A percentile compares a stretch with the other conserved stretches of the same genome.
Evolutionary conservation across 2,113 vertebrate species (phyloP).

Genomic region (Grammomys surdaster): DNA sequence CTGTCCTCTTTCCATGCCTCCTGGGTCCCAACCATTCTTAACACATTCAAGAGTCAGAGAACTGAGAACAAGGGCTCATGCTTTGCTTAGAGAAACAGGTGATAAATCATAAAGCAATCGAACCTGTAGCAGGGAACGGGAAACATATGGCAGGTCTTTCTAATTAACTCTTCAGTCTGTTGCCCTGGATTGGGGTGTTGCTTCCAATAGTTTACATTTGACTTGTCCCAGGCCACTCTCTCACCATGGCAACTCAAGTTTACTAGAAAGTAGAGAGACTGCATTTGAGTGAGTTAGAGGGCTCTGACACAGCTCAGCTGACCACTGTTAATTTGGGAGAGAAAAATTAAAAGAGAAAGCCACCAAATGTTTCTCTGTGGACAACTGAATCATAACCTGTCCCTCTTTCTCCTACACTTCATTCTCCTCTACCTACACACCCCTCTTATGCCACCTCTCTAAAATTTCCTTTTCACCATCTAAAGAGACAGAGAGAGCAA

Average conservation of each 20-base stretch:
- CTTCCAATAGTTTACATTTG: constrained; percentile 84
- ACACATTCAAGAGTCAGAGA: constrained; percentile 77
- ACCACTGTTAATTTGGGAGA: constrained; percentile 61
- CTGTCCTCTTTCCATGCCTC: background rate
- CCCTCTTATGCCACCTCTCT: background rate
- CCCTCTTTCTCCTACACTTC: constrained; percentile 40
- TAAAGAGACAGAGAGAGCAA: constrained; percentile 61
- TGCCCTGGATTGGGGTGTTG: constrained; percentile 76
- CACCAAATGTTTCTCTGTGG: constrained; percentile 37
- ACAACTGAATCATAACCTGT: constrained; percentile 62
- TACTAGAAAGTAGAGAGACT: constrained; percentile 84
- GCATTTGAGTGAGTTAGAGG: constrained; percentile 60
- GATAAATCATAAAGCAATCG: constrained; percentile 87
- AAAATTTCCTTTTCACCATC: constrained; percentile 61
- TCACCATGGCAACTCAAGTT: constrained; percentile 88
- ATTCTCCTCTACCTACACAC: background rate
- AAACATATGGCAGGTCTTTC: constrained; percentile 87
- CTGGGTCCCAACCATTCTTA: constrained; percentile 76
- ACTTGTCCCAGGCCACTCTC: constrained; percentile 81
- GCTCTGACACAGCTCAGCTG: constrained; percentile 67
- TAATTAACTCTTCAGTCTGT: constrained; percentile 86
- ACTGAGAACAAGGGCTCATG: constrained; percentile 76
- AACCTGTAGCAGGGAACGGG: constrained; percentile 85
- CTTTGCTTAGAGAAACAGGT: constrained; percentile 85
- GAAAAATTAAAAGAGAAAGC: background rate